Base-by-base conservation (phyloP, 2,113 vertebrate genomes). In the Oncorhynchus clarkii region DNA sequence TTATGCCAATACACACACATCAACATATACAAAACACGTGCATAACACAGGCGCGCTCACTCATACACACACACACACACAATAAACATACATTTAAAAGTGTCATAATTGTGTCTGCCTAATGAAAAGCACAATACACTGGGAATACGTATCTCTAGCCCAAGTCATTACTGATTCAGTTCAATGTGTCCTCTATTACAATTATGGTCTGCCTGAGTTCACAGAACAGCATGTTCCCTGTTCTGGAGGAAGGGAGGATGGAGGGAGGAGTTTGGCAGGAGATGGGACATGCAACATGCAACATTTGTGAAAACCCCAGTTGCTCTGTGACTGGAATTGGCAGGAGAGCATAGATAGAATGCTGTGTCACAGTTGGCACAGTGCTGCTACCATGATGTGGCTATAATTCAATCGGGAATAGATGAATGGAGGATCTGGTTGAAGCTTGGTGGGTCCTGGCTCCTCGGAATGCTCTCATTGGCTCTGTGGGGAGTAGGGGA, bases 161-260 rank as follows among this genome's bases (percentile, higher is more conserved):
- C 39, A 45, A 11, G 39, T 45, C 2, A 45, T 45, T 45, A 45
- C 39, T 45, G 39, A 9, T 45, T 45, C 67, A 45, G 39, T 9
- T 45, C 39, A 83, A 84, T 72, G 75, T 84, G 85, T 84, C 85
- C 81, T 82, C 83, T 84, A 80, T 90, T 90, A 89, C 84, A 72
- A 86, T 83, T 78, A 86, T 76, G 71, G 80, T 78, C 85, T 69
- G 77, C 82, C 87, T 45, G 45, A 68, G 80, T 71, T 67, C 69
- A 75, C 16, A 57, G 14, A 8, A 57, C 54, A 14, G 20, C 54
- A 57, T 20, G 39, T 45, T 9, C 39, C 39, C 39, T 45, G 9
- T 45, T 45, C 39, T 12, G 39, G 1, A 39, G 39, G 39, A 39
- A 39, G 39, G 9, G 39, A 39, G 8, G 39, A 39, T 39, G 7